Conservation (phyloP, 2,113 vertebrate species). For the Acrocephalus arundinaceus region DNA sequence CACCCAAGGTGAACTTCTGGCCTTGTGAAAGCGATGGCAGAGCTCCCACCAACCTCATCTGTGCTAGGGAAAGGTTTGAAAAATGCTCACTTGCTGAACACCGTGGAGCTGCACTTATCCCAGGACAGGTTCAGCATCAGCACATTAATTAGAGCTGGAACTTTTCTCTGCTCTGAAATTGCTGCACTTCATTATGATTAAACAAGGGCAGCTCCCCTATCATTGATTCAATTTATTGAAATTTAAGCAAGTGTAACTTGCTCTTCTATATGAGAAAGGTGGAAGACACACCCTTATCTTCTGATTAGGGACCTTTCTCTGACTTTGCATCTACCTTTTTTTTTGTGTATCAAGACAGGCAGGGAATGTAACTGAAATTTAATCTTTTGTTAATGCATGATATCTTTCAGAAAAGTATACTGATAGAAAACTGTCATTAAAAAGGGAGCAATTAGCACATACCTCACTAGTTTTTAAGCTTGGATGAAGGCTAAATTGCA, state of each 20-base stretch:
- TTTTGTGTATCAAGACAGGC: not conserved
- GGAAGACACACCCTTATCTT: not conserved
- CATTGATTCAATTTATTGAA: not conserved
- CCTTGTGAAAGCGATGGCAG: not conserved
- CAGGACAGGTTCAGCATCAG: not conserved
- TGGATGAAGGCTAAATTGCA: not conserved
- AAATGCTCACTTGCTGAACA: not conserved
- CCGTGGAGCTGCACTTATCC: not conserved
- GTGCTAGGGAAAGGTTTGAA: not conserved
- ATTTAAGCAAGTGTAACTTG: not conserved
- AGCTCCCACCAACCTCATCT: not conserved
- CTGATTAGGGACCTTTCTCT: not conserved
- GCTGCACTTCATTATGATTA: not conserved
- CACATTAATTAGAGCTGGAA: not conserved
- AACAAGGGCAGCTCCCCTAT: not conserved
- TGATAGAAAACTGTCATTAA: not conserved
- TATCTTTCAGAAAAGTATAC: not conserved
- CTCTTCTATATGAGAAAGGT: not conserved
- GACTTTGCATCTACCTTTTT: not conserved
- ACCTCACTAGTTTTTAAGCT: not conserved
- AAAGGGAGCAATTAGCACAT: not conserved
- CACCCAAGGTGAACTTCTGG: not conserved
- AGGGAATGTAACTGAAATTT: not conserved
- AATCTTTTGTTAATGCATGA: not conserved
- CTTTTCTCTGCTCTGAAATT: not conserved